Evolutionary conservation across 2,888 invertebrate species (phyloP).

Genomic region (Crematogaster levior): DNA sequence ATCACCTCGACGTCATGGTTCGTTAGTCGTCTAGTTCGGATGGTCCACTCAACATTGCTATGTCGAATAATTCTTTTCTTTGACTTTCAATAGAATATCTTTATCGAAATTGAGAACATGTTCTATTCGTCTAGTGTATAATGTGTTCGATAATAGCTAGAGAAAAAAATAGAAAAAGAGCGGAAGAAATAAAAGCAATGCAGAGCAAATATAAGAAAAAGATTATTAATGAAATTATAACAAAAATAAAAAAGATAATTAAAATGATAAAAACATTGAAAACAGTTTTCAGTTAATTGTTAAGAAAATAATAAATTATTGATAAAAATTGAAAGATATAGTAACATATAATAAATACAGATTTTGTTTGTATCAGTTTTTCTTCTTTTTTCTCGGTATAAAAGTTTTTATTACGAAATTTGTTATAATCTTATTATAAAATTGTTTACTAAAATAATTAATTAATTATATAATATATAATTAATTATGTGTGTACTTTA

Average conservation of each 20-base stretch:
- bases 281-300: not conserved
- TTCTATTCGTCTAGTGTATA: not conserved
- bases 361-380: not conserved
- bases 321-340: not conserved
- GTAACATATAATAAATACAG: not conserved
- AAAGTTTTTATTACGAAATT: not conserved
- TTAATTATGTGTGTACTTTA: not conserved
- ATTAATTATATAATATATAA: not conserved
- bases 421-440: not conserved
- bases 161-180: not conserved
- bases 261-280: not conserved
- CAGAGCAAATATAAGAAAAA: not conserved
- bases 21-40: constrained; percentile 64
- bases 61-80: not conserved
- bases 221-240: not conserved
- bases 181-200: not conserved
- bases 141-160: too few species aligned
- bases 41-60: constrained; percentile 27
- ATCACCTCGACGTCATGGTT: constrained; percentile 72
- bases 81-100: constrained; percentile 29
- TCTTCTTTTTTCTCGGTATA: not conserved
- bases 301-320: not conserved
- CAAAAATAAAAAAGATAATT: too few species aligned
- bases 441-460: not conserved
- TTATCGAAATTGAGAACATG: constrained; percentile 17